Conservation (phyloP, 2,113 vertebrate species). For the Microcebus murinus region DNA sequence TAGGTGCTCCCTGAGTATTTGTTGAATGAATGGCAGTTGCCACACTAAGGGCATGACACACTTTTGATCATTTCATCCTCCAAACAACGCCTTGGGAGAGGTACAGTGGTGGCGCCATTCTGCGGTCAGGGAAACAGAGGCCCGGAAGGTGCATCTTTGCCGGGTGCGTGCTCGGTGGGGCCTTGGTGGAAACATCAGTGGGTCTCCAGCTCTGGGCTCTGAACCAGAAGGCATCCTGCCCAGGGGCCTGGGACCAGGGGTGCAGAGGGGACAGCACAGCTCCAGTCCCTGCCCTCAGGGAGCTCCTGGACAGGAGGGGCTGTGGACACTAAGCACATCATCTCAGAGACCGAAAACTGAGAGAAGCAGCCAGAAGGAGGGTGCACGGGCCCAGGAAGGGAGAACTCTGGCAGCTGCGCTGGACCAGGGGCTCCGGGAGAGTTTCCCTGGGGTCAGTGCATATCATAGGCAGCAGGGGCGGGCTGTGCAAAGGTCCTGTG, state of each 20-base stretch:
- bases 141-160: not conserved
- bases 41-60: not conserved
- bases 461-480: accelerated
- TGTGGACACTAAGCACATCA: not conserved
- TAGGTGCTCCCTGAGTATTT: not conserved
- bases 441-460: not conserved
- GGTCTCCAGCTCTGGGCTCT: not conserved
- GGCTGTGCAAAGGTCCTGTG: not conserved
- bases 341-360: not conserved
- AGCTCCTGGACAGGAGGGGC: not conserved
- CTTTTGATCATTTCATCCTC: not conserved
- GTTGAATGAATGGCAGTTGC: not conserved
- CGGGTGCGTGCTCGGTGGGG: accelerated
- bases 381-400: not conserved
- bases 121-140: not conserved
- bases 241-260: not conserved
- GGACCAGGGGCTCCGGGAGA: not conserved
- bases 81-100: not conserved
- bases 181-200: accelerated
- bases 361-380: not conserved
- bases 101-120: not conserved
- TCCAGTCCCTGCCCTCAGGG: not conserved
- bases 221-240: not conserved
- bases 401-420: not conserved
- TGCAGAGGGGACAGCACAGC: not conserved